Percentiles rank a stretch among this genome's conserved stretches.
These are phyloP conservation scores for Epistrophe grossulariae DNA, from an alignment of 2,888 invertebrate genomes.

Conservation along the genomic window DNA sequence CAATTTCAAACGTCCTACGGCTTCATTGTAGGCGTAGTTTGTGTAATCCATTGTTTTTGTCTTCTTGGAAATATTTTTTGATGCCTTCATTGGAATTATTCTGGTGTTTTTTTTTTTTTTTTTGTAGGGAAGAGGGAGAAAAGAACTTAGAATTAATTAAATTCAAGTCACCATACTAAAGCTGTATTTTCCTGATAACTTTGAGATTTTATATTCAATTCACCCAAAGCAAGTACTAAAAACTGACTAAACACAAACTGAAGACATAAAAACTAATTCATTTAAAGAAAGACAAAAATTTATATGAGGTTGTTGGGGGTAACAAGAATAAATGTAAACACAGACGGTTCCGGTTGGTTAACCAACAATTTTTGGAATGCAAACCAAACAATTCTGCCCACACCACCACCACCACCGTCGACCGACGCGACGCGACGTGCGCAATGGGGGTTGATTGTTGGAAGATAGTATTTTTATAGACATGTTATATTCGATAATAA, in stretches of 20 bases:
- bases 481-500: slow-evolving; percentile 13
- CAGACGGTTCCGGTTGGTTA: slow-evolving; percentile 66
- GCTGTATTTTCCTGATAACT: background rate
- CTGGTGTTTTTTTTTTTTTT: slow-evolving; percentile 77
- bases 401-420: background rate
- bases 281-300: slow-evolving; percentile 31
- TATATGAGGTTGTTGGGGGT: slow-evolving; percentile 66
- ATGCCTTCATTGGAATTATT: slow-evolving; percentile 82
- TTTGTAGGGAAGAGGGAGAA: background rate
- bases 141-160: slow-evolving; percentile 17
- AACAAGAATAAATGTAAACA: slow-evolving; percentile 63
- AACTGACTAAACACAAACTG: slow-evolving; percentile 33
- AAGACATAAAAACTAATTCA: background rate
- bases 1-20: slow-evolving; percentile 91
- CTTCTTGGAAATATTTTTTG: slow-evolving; percentile 82
- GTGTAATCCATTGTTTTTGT: slow-evolving; percentile 89
- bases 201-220: slow-evolving; percentile 11
- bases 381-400: background rate
- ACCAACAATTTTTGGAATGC: slow-evolving; percentile 56
- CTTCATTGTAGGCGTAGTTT: slow-evolving; percentile 93
- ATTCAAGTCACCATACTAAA: slow-evolving; percentile 50
- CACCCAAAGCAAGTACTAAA: slow-evolving; percentile 13
- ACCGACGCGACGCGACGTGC: fast-evolving
- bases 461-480: slow-evolving; percentile 26
- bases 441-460: slow-evolving; percentile 38